These are phyloP conservation scores for Agrotis ipsilon DNA, from an alignment of 2,888 invertebrate genomes.

Conservation along the genomic window DNA sequence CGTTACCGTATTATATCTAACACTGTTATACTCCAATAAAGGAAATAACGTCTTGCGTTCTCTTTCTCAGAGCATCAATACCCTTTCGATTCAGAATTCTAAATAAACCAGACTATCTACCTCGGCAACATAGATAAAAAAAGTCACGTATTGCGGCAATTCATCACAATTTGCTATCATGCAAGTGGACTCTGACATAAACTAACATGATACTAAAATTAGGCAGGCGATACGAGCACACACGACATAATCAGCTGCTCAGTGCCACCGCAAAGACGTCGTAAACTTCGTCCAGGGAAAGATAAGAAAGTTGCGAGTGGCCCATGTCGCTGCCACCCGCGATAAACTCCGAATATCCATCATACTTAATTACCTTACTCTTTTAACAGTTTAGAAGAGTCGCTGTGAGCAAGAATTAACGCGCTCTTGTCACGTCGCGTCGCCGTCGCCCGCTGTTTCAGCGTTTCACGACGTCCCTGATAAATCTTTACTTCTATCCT, in stretches of 20 bases:
- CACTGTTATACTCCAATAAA: too few relatives aligned
- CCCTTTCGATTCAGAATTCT: not conserved
- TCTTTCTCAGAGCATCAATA: not conserved
- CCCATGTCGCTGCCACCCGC: slow-evolving; percentile 80
- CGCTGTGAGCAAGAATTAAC: slow-evolving; percentile 81
- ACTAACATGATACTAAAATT: slow-evolving; percentile 51
- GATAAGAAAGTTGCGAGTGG: slow-evolving; percentile 84
- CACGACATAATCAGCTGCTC: slow-evolving; percentile 74
- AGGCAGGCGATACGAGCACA: slow-evolving; percentile 63
- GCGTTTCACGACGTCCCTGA: slow-evolving; percentile 73
- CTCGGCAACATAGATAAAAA: not conserved
- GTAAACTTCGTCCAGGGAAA: slow-evolving; percentile 77
- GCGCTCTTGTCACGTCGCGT: slow-evolving; percentile 78
- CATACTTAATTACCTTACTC: slow-evolving; percentile 89
- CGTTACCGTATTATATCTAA: too few relatives aligned
- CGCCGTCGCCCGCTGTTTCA: slow-evolving; percentile 73
- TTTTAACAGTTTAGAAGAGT: slow-evolving; percentile 84
- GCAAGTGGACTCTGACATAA: slow-evolving; percentile 39
- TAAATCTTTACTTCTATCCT: slow-evolving; percentile 72
- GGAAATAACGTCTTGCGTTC: not conserved
- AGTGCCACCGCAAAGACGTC: slow-evolving; percentile 74
- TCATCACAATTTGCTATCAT: slow-evolving; percentile 30
- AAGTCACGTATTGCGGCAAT: not conserved
- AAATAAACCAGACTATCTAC: not conserved
- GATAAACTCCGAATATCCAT: slow-evolving; percentile 89